Conservation (phyloP, 2,797 vertebrate genomes). For the Muscicapa comitata region DNA sequence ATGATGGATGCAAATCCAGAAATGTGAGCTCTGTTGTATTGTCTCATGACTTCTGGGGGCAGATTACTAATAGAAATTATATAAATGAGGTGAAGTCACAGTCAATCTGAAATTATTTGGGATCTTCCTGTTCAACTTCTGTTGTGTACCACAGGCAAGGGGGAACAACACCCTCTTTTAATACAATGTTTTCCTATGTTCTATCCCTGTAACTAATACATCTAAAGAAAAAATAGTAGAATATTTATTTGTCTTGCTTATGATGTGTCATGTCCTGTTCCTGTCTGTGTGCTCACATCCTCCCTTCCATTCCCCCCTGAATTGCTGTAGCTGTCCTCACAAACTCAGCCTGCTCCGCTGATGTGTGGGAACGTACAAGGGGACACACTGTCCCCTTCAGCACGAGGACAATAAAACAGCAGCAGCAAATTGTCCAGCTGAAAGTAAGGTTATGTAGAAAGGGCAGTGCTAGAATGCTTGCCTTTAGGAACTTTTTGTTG, state of each 20-base stretch:
- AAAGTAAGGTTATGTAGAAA: neutral
- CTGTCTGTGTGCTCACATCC: neutral
- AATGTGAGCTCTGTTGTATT: conserved; percentile 14
- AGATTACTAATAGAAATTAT: conserved; percentile 21
- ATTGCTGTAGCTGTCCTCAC: neutral
- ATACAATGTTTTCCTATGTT: neutral
- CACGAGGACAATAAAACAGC: neutral
- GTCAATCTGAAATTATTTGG: neutral
- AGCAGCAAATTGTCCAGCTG: neutral
- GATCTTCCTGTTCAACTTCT: neutral
- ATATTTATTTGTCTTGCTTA: neutral
- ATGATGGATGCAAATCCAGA: conserved; percentile 18
- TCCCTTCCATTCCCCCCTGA: neutral
- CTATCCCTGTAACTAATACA: neutral
- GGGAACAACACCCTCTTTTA: neutral
- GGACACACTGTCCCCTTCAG: neutral
- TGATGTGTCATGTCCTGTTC: neutral
- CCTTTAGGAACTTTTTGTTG: neutral
- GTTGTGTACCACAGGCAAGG: neutral
- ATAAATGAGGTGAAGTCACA: conserved; percentile 18
- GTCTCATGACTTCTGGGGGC: conserved; percentile 17
- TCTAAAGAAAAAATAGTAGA: neutral
- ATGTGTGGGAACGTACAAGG: neutral
- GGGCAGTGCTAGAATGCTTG: neutral
- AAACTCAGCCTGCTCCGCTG: neutral